Base-by-base conservation (phyloP, 2,113 vertebrate genomes). In the Choloepus hoffmanni region DNA sequence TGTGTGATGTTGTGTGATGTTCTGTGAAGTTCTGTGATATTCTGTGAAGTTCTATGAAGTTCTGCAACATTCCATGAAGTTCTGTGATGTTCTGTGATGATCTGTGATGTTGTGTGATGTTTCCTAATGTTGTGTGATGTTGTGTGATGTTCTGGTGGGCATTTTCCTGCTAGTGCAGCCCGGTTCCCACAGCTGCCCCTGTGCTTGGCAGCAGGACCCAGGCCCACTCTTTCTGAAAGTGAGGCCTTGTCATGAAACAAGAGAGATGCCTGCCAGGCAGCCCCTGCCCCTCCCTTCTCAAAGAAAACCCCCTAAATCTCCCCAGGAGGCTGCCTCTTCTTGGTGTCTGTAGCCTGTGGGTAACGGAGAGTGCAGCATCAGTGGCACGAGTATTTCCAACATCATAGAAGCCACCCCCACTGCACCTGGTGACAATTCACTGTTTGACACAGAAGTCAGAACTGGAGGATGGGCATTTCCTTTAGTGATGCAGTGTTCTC, bases 171-270 rank as follows among this genome's bases (percentile, higher is more conserved):
- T 43, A 65, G 7, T 18, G n/a, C 9, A 68, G 12, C 7, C 14
- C 28, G 50, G 7, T 65, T 81, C 40, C 74, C 45, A 15, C 1
- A 5, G 79, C 67, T n/a, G 43, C 7, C 65, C 45, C 45, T 45
- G 18, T 79, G 36, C 72, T 96, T 90, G 95, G 72, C 79, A 92
- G 79, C 43, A 48, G 65, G 78, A 45, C 18, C 53, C 11, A 23
- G 90, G 83, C 28, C 85, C 30, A 68, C 21, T 85, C 76, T 83
- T 94, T 62, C 53, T 95, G 65, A 82, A 92, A 88, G 68, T 3
- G 5, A 43, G 53, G 45, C 19, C 50, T 95, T 68, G 43, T 45
- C 43, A 45, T 76, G 90, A 92, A 50, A 88, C 16, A 77, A 65
- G 50, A 89, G 67, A 73, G 15, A 2, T 76, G 30, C 28, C 55